phyloP scores from a whole-genome alignment of 2,113 vertebrate species.

The Solea senegalensis region DNA sequence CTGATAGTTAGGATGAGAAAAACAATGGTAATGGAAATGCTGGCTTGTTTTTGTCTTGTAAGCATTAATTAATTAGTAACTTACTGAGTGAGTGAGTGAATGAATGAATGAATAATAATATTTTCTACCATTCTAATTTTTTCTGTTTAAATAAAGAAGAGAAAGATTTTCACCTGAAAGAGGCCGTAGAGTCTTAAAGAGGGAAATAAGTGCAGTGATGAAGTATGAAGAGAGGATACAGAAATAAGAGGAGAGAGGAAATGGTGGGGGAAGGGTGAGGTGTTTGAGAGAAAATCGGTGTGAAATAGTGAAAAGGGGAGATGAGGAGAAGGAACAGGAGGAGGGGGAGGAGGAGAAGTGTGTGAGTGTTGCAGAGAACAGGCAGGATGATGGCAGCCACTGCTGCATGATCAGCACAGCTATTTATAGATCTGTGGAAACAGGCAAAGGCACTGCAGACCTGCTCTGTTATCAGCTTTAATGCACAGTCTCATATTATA shows the following conservation, averaged over 20 bases:
- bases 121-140: too few relatives aligned
- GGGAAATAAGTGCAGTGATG: constrained; percentile 28
- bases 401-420: constrained; percentile 61
- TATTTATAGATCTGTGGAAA: constrained; percentile 70
- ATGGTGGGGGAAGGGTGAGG: neutral
- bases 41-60: too few relatives aligned
- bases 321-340: neutral
- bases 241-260: constrained; percentile 10
- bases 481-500: constrained; percentile 6
- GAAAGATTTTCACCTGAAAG: too few relatives aligned
- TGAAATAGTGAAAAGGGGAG: constrained; percentile 20
- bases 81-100: too few relatives aligned
- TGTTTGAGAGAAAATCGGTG: constrained; percentile 20
- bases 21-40: too few relatives aligned
- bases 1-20: too few relatives aligned
- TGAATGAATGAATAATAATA: too few relatives aligned
- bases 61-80: too few relatives aligned
- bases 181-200: constrained; percentile 2
- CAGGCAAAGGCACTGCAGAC: constrained; percentile 39
- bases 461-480: constrained; percentile 35
- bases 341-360: neutral
- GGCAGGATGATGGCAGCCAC: constrained; percentile 41
- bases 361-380: constrained; percentile 33
- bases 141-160: too few relatives aligned
- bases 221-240: constrained; percentile 42